Evolutionary conservation across 1,140 invertebrate species (phyloP).

Genomic region (Zaprionus taronus): DNA sequence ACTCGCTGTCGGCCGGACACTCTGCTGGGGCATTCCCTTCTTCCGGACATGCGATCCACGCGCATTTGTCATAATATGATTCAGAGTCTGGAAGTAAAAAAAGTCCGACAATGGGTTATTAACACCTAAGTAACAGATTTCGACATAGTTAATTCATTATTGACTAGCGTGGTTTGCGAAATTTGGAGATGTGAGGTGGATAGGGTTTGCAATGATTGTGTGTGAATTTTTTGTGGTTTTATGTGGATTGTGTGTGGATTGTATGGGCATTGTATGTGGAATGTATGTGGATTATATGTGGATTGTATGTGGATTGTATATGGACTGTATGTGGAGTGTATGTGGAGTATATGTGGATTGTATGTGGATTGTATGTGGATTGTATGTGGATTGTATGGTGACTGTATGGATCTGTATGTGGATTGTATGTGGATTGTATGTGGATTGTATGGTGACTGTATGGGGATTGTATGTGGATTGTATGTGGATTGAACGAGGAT

Average conservation of each 20-base stretch:
- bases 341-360: not conserved
- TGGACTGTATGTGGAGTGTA: too few species aligned
- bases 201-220: not conserved
- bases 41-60: constrained; percentile 11
- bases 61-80: constrained; percentile 24
- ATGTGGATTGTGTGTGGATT: not conserved
- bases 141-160: constrained; percentile 29
- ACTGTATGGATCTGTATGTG: too few species aligned
- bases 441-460: not conserved
- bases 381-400: not conserved
- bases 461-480: not conserved
- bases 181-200: not conserved
- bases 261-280: not conserved
- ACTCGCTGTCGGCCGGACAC: constrained; percentile 28
- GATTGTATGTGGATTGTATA: not conserved
- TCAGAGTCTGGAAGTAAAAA: constrained; percentile 39
- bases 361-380: not conserved
- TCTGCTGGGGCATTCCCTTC: not conserved
- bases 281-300: not conserved
- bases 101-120: constrained; percentile 18
- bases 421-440: not conserved
- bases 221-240: not conserved
- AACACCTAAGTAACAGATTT: constrained; percentile 32
- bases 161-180: not conserved
- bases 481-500: not conserved